A percentile compares a stretch with the other conserved stretches of the same genome.
phyloP scores from a whole-genome alignment of 2,888 invertebrate species.

The Drosophila affinis region DNA sequence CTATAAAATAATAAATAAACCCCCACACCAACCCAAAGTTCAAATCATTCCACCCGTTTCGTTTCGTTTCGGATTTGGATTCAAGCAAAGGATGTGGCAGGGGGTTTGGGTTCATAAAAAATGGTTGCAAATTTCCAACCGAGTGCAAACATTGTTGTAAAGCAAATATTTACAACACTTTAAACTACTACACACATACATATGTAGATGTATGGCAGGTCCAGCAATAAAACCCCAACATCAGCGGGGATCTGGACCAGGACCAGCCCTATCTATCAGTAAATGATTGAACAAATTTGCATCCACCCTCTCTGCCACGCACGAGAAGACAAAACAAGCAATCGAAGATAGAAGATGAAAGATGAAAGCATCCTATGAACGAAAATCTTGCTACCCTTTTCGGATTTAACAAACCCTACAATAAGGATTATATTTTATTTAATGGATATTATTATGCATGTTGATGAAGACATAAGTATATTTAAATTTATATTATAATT shows the following conservation, averaged over 20 bases:
- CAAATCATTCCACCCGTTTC: slow-evolving; percentile 11
- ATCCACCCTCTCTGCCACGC: slow-evolving; percentile 25
- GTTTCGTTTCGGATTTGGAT: neutral
- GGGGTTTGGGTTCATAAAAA: slow-evolving; percentile 55
- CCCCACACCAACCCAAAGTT: slow-evolving; percentile 13
- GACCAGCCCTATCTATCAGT: slow-evolving; percentile 49
- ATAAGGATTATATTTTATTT: neutral
- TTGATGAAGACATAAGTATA: no score
- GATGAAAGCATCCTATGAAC: neutral
- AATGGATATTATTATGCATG: no score
- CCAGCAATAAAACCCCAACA: slow-evolving; percentile 52
- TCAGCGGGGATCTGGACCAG: slow-evolving; percentile 45
- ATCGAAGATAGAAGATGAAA: slow-evolving; percentile 9
- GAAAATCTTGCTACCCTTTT: neutral
- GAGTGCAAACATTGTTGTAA: slow-evolving; percentile 71
- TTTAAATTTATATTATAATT: no score
- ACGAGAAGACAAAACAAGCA: slow-evolving; percentile 3
- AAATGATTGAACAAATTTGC: slow-evolving; percentile 64
- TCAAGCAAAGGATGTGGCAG: slow-evolving; percentile 23
- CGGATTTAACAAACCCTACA: neutral
- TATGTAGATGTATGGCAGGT: slow-evolving; percentile 1
- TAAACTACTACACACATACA: slow-evolving; percentile 44
- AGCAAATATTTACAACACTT: slow-evolving; percentile 76
- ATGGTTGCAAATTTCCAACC: slow-evolving; percentile 65
- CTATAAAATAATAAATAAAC: slow-evolving; percentile 61